Evolutionary conservation across 2,888 invertebrate genomes (phyloP), one percentile per base, ranked within the genome.

Genomic region (Leptinotarsa haldemani): DNA sequence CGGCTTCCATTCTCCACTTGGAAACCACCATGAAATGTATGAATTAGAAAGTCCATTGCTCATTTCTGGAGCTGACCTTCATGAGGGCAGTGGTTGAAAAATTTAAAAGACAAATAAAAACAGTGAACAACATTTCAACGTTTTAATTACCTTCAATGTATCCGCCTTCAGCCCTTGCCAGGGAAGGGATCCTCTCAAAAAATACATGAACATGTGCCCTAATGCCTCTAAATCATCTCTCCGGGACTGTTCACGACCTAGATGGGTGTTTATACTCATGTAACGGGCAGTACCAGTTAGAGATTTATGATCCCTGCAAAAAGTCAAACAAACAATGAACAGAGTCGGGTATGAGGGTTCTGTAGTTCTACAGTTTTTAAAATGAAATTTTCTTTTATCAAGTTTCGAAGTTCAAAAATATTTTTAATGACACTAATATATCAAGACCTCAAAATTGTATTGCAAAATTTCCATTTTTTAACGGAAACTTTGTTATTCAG

Each of bases 121-220:
- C 15, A 22, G 0, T 4, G 20, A 56, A 56, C 22, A 15, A 15
- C 2, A 2, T n/a, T 15, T n/a, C 18, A 40, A 40, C 40, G 61
- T 40, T 61, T 61, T 1, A 25, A 61, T 69, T 73, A 77, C 78
- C 78, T 99, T 99, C 86, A 99, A 92, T 85, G 98, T 99, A 89
- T 99, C 99, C 84, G 99, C 99, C 92, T 99, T 99, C 86, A 99
- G 92, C 85, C 99, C 99, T 91, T 99, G 99, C 99, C 99, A 99
- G 83, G 99, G 99, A 89, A 99, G 92, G 89, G 97, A 97, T 86
- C 99, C 99, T 85, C 99, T 93, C 89, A 99, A 92, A 91, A 99
- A 99, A 91, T 99, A 99, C 98, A 99, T 98, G 91, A 99, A 99
- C 99, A 99, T 99, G 91, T 99, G 99, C 81, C 99, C 99, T 87